phyloP scores from a whole-genome alignment of 2,113 vertebrate genomes.

The Gasterosteus nipponicus region DNA sequence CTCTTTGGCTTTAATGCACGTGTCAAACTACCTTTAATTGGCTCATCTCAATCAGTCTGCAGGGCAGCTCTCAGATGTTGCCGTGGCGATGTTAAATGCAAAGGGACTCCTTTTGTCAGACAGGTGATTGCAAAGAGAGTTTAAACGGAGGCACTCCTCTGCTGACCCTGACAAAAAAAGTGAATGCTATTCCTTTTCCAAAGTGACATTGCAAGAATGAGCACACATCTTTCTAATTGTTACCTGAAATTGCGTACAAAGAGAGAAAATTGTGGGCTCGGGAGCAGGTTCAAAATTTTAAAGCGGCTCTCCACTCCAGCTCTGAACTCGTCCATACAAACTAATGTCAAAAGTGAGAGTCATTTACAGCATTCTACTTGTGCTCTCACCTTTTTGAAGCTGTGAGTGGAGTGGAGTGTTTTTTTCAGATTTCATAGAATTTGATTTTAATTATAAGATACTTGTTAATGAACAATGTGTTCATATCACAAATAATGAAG shows the following conservation, averaged over 20 bases:
- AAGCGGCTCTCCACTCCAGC: too few species aligned
- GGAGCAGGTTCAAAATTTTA: too few species aligned
- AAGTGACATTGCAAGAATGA: too few species aligned
- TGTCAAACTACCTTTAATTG: not conserved
- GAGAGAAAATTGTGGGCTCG: too few species aligned
- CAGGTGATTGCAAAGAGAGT: not conserved
- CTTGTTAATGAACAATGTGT: not conserved
- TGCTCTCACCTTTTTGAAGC: too few species aligned
- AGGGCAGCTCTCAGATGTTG: not conserved
- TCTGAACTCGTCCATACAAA: too few species aligned
- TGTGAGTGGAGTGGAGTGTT: not conserved
- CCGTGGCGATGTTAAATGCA: not conserved
- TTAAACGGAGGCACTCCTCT: not conserved
- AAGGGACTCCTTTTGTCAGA: not conserved
- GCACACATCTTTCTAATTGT: too few species aligned
- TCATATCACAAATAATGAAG: not conserved
- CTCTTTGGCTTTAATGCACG: too few species aligned
- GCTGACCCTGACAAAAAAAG: not conserved
- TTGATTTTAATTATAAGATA: not conserved
- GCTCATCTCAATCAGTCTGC: not conserved
- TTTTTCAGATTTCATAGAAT: slow-evolving; percentile 20
- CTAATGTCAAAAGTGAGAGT: too few species aligned
- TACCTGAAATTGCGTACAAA: too few species aligned
- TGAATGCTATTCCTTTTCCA: not conserved
- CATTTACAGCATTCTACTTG: too few species aligned